Evolutionary conservation across 2,797 vertebrate species (phyloP), one percentile per base, ranked within the genome.

Genomic region (Danio aesculapii): DNA sequence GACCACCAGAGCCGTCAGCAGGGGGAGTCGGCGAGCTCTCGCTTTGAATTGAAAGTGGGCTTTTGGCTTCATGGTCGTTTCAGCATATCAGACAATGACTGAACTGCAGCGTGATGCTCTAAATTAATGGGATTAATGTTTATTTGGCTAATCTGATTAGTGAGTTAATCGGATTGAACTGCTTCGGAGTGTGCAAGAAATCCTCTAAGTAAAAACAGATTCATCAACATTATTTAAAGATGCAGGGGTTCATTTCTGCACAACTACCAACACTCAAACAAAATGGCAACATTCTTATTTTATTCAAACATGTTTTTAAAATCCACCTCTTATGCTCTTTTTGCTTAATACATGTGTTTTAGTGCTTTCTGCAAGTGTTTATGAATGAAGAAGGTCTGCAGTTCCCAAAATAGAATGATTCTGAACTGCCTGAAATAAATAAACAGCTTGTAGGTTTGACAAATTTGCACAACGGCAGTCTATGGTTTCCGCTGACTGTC

Each of bases 61-160:
- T 57, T 13, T 9, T 39, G 44, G 63, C 55, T 21, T 81, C 6
- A 61, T 46, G 52, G 70, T 74, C 47, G 19, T 70, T 52, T 55
- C 41, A 76, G 39, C 41, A 77, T 49, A 49, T 30, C 82, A 75
- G 41, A 61, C 71, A 41, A 67, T 81, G 83, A 83, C 84, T 89
- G 79, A 87, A 87, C 55, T 87, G 17, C 17, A 21, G 82, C 72
- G 85, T 83, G 82, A 86, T 80, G 77, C 81, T 81, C 69, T 87
- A 88, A 82, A 89, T 88, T 84, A 90, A 86, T 16, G 68, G 53
- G 82, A 79, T 85, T 84, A 88, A 89, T 88, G 86, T 78, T 89
- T 88, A 88, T 92, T 90, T 88, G 89, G 81, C 84, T 77, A 86
- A 63, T 75, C 84, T 77, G 49, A 55, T 74, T 46, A 74, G 53